Base-by-base conservation (phyloP, 2,797 vertebrate genomes). In the Caiman crocodilus region DNA sequence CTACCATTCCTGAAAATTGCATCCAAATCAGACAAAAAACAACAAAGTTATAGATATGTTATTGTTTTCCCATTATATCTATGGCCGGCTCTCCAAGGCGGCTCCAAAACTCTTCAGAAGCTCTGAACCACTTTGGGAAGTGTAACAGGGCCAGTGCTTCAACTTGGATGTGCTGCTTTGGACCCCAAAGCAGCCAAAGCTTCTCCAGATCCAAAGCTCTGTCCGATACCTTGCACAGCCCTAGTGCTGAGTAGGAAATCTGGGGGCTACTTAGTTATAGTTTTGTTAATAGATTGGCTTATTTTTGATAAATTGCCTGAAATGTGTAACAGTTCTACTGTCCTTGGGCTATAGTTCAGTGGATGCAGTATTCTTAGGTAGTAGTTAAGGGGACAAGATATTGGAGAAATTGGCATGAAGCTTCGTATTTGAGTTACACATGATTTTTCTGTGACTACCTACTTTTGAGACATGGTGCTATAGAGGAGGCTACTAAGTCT, bases 231-330 rank as follows among this genome's bases (percentile, higher is more conserved):
- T 42, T 10, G 8, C 42, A 42, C 42, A 42, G 10, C 42, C 9
- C 42, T 42, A 42, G 9, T 42, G 42, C 42, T 42, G 42, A 76
- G 64, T 4, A 61, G 60, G 64, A 84, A 59, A 84, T 84, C 67
- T 69, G 42, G 5, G 84, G 63, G 14, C 13, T 88, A 26, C 63
- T 87, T 85, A 56, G 26, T 63, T 88, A 60, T 20, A 60, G 55
- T 93, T 92, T 77, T 42, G 42, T 42, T 42, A 42, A 42, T 10
- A 42, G 42, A 18, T 18, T 21, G 7, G 18, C 81, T 78, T 89
- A 56, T 78, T 82, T 74, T 61, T 28, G 82, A 74, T 92, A 90
- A 94, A 64, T 85, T 83, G 59, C 11, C 77, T 59, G 55, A 90
- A 28, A 30, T 92, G 30, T 58, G 80, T 64, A 21, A 30, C 58